These are phyloP conservation scores for Xanthorhoe spadicearia DNA, from an alignment of 2,888 invertebrate genomes.

Conservation along the genomic window DNA sequence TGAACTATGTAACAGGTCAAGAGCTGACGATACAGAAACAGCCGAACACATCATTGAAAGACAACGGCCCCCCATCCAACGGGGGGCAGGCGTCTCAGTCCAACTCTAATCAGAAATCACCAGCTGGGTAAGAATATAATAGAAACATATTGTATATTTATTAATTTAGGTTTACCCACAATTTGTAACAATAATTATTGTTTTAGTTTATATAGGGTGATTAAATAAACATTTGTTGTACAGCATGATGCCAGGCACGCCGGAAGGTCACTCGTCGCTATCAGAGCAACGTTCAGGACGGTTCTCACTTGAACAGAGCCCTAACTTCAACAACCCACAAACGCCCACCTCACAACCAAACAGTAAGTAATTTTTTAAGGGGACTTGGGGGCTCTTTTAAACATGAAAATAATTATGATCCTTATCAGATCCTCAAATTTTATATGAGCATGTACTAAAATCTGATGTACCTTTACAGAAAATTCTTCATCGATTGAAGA, in stretches of 20 bases:
- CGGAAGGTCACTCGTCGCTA: conserved; percentile 75
- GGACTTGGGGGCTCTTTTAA: too few relatives aligned
- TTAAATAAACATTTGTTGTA: neutral
- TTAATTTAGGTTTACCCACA: too few relatives aligned
- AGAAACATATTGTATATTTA: too few relatives aligned
- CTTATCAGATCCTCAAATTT: too few relatives aligned
- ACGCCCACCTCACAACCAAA: conserved; percentile 64
- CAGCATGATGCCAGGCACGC: conserved; percentile 83
- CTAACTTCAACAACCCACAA: conserved; percentile 81
- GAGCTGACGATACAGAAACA: conserved; percentile 98
- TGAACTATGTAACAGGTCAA: conserved; percentile 84
- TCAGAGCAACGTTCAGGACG: conserved; percentile 76
- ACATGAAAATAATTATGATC: neutral
- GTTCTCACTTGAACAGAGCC: conserved; percentile 81
- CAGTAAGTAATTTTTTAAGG: too few relatives aligned
- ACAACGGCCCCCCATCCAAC: conserved; percentile 85
- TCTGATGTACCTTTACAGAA: too few relatives aligned
- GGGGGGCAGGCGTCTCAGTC: conserved; percentile 81
- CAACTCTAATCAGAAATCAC: conserved; percentile 87
- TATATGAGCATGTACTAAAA: too few relatives aligned
- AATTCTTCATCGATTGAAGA: too few relatives aligned
- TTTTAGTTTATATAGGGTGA: too few relatives aligned
- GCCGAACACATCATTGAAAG: conserved; percentile 95
- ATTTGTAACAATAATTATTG: too few relatives aligned
- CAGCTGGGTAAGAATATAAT: conserved; percentile 87